phyloP scores from a whole-genome alignment of 2,888 invertebrate genomes.

The Brenthis daphne region DNA sequence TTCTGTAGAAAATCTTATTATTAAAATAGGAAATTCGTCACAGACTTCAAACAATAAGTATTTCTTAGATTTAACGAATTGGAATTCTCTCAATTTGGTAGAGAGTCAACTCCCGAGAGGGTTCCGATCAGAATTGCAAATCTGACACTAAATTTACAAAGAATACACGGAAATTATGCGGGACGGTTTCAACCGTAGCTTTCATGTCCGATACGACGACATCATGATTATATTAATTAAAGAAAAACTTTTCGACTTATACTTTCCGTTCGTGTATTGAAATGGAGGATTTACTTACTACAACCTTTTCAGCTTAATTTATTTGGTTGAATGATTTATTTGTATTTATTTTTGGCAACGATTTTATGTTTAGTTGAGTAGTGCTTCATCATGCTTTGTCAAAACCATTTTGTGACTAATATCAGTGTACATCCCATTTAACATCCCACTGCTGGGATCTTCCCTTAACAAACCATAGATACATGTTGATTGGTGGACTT shows the following conservation, averaged over 20 bases:
- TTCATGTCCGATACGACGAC: constrained; percentile 38
- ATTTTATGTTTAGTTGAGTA: not conserved
- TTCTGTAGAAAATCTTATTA: not conserved
- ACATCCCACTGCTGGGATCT: no score
- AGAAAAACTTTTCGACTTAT: constrained; percentile 11
- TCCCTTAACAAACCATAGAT: no score
- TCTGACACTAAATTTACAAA: constrained; percentile 65
- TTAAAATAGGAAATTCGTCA: constrained; percentile 6
- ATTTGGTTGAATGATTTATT: no score
- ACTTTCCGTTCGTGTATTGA: no score
- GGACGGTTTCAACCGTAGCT: constrained; percentile 50
- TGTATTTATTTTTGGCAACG: not conserved
- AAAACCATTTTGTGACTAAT: no score
- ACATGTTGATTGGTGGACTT: no score
- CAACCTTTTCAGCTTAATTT: no score
- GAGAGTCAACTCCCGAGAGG: constrained; percentile 32
- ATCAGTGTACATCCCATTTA: no score
- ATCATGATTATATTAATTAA: constrained; percentile 33
- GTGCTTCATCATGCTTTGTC: no score
- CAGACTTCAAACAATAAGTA: constrained; percentile 21
- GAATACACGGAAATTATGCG: constrained; percentile 71
- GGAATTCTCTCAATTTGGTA: constrained; percentile 38
- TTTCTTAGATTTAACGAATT: constrained; percentile 40
- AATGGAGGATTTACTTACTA: no score
- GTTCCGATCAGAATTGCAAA: constrained; percentile 66